Evolutionary conservation across 2,113 vertebrate genomes (phyloP).

Genomic region (Plotosus lineatus): DNA sequence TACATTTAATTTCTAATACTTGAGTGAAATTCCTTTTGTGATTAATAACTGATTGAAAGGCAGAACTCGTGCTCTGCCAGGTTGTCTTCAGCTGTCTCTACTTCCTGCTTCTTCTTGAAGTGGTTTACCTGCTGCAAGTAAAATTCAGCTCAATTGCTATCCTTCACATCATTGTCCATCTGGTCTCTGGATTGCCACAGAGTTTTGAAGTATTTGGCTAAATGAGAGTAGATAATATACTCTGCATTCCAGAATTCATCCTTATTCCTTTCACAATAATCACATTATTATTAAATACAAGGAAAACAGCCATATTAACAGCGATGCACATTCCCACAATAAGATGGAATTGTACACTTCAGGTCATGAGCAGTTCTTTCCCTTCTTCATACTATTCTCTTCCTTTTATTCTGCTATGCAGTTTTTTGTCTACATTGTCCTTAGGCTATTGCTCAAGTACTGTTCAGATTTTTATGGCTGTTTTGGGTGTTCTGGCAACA

Average conservation of each 20-base stretch:
- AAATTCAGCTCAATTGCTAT: neutral
- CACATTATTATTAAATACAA: neutral
- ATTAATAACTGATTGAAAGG: too few species aligned
- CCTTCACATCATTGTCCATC: too few species aligned
- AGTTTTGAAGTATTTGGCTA: neutral
- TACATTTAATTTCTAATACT: neutral
- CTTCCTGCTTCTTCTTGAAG: neutral
- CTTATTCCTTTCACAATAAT: neutral
- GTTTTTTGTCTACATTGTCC: too few species aligned
- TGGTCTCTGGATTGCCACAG: neutral
- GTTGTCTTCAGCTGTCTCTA: neutral
- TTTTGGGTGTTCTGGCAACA: too few species aligned
- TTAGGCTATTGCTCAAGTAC: too few species aligned
- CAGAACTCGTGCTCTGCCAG: neutral
- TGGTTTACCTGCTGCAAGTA: neutral
- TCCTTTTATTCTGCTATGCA: neutral
- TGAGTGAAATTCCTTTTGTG: neutral
- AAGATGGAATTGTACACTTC: neutral
- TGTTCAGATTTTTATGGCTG: too few species aligned
- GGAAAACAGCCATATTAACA: neutral
- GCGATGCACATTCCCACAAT: neutral
- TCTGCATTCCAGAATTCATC: neutral
- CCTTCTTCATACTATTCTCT: neutral
- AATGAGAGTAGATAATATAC: neutral
- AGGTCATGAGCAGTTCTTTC: neutral